Conservation (phyloP, 2,888 invertebrate species). For the Temnothorax rugatulus region DNA sequence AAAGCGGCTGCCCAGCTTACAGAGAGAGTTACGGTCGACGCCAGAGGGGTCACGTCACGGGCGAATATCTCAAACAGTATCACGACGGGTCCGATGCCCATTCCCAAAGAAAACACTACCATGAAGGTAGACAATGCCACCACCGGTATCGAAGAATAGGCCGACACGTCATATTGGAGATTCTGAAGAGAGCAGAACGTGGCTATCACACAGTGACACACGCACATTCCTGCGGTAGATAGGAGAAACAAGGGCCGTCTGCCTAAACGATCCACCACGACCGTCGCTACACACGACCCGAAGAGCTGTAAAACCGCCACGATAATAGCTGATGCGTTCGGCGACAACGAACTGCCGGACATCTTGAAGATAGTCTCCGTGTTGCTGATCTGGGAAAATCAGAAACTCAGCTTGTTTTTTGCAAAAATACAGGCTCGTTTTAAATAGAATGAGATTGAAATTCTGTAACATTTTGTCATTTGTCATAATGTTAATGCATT, state of each 20-base stretch:
- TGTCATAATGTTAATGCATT: neutral
- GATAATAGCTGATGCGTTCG: conserved; percentile 88
- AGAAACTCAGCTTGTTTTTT: conserved; percentile 15
- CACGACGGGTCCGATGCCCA: conserved; percentile 87
- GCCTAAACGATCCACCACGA: conserved; percentile 89
- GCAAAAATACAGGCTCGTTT: neutral
- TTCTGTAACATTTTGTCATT: neutral
- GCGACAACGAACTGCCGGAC: conserved; percentile 87
- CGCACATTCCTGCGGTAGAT: conserved; percentile 84
- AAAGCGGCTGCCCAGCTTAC: conserved; percentile 79
- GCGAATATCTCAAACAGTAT: conserved; percentile 87
- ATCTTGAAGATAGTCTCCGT: conserved; percentile 87
- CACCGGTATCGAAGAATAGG: conserved; percentile 87
- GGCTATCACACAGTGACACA: conserved; percentile 82
- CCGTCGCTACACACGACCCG: conserved; percentile 86
- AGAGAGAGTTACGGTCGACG: conserved; percentile 74
- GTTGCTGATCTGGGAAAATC: conserved; percentile 83
- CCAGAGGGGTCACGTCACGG: conserved; percentile 77
- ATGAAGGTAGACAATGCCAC: conserved; percentile 87
- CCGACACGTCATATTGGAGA: conserved; percentile 75
- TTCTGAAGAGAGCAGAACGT: conserved; percentile 82
- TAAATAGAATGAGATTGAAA: neutral
- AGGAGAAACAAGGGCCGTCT: conserved; percentile 87
- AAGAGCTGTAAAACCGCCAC: conserved; percentile 88
- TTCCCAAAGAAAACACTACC: conserved; percentile 87